phyloP scores from a whole-genome alignment of 2,888 invertebrate species.

The Tiliacea aurago region DNA sequence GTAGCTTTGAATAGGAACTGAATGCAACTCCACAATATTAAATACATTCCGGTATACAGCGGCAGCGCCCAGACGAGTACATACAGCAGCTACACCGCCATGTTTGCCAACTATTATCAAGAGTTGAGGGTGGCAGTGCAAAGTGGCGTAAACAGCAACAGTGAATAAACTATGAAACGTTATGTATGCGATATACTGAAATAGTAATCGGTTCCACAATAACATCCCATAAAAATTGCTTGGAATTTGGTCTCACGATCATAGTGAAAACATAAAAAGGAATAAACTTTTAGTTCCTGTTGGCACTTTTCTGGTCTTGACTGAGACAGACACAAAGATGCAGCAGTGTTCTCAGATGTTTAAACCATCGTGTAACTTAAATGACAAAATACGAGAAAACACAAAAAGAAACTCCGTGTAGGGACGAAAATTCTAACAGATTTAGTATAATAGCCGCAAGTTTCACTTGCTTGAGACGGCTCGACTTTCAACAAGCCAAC shows the following conservation, averaged over 20 bases:
- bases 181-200: not conserved
- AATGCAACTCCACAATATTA: not conserved
- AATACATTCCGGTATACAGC: not conserved
- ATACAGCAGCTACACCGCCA: not conserved
- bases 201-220: not conserved
- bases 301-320: not conserved
- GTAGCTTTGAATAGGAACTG: not conserved
- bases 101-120: slow-evolving; percentile 34
- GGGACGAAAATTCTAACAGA: not conserved
- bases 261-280: not conserved
- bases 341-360: too few relatives aligned
- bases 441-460: not conserved
- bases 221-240: not conserved
- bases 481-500: not conserved
- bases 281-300: not conserved
- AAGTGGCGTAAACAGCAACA: slow-evolving; percentile 1
- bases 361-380: not conserved
- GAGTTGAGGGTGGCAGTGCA: not conserved
- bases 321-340: not conserved
- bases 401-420: not conserved
- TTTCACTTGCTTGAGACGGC: not conserved
- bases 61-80: not conserved
- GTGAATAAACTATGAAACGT: not conserved
- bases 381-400: not conserved
- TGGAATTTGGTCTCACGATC: not conserved